phyloP scores from a whole-genome alignment of 2,113 vertebrate species.

The Ochotona princeps region DNA sequence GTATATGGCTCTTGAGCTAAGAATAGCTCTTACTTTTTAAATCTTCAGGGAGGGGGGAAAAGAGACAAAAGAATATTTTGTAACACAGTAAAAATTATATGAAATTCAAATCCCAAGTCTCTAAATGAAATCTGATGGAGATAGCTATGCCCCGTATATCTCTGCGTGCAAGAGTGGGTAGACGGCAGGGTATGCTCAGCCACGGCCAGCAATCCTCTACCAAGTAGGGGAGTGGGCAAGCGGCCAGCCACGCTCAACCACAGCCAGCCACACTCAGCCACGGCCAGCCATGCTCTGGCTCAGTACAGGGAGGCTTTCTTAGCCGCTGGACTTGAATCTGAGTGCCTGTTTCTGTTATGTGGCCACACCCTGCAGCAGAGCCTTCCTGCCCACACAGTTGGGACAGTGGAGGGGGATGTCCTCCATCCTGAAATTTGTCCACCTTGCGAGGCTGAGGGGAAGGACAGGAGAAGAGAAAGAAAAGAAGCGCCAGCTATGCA shows the following conservation, averaged over 20 bases:
- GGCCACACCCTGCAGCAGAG: neutral
- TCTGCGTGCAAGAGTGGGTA: neutral
- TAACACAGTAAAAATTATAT: neutral
- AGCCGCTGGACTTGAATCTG: neutral
- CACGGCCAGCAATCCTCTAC: neutral
- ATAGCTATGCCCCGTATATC: neutral
- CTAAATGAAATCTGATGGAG: neutral
- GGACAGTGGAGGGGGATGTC: neutral
- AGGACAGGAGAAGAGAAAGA: neutral
- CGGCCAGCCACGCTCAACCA: neutral
- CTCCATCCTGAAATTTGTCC: neutral
- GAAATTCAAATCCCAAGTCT: neutral
- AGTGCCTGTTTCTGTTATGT: neutral
- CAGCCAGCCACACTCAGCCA: no score
- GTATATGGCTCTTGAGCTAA: neutral
- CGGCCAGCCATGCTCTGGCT: neutral
- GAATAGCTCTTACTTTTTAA: slow-evolving; percentile 3
- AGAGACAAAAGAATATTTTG: neutral
- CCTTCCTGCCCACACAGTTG: no score
- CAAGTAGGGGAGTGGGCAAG: neutral
- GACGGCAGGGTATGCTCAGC: neutral
- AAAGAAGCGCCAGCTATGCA: neutral
- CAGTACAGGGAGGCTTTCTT: neutral
- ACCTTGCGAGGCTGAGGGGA: neutral
- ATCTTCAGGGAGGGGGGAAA: neutral